These are phyloP conservation scores for Scrobipalpa costella DNA, from an alignment of 2,888 invertebrate genomes.

Conservation along the genomic window DNA sequence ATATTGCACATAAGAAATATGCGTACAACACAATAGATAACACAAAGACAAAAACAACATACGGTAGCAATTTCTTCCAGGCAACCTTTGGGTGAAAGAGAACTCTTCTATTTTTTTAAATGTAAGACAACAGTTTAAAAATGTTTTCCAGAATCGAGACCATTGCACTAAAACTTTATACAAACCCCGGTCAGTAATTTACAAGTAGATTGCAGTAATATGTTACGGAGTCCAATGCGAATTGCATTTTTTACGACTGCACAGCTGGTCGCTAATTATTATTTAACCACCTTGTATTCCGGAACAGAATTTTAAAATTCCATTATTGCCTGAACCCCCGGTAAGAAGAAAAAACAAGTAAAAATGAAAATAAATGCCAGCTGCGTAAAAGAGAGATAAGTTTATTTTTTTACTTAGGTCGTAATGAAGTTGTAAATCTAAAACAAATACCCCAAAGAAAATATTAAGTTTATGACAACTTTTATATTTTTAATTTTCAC, in stretches of 20 bases:
- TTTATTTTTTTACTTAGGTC: too few relatives aligned
- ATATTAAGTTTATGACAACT: too few relatives aligned
- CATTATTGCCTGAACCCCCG: not conserved
- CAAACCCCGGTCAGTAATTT: not conserved
- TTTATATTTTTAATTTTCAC: too few relatives aligned
- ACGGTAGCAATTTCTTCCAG: too few relatives aligned
- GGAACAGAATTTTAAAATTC: not conserved
- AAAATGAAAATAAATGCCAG: not conserved
- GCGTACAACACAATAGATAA: too few relatives aligned
- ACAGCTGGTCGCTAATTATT: slow-evolving; percentile 4
- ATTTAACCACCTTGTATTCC: not conserved
- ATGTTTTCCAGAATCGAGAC: not conserved
- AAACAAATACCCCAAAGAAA: too few relatives aligned
- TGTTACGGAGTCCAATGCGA: not conserved
- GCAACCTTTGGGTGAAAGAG: too few relatives aligned
- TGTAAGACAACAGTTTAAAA: too few relatives aligned
- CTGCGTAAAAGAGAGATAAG: not conserved
- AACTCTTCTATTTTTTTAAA: too few relatives aligned
- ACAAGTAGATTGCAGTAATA: not conserved
- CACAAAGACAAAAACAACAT: too few relatives aligned
- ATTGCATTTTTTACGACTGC: slow-evolving; percentile 8
- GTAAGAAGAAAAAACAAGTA: not conserved
- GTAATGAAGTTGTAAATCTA: too few relatives aligned
- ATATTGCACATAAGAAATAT: too few relatives aligned
- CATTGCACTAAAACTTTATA: not conserved